Evolutionary conservation across 1,140 invertebrate species (phyloP).

Genomic region (Pogonognathellus flavescens): DNA sequence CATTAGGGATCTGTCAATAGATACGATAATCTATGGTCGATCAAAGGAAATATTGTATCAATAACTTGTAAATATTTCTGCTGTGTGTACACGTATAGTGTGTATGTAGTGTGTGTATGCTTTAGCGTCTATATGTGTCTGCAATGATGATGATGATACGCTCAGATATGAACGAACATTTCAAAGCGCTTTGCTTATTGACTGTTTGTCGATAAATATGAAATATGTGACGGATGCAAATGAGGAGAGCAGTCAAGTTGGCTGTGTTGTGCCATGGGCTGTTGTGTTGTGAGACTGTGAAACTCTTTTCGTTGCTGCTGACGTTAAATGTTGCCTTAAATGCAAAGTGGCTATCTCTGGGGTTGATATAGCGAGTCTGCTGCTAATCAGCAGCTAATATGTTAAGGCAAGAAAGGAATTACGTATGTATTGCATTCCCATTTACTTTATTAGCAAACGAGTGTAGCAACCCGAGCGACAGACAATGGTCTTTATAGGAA

Average conservation of each 20-base stretch:
- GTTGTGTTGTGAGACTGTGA: no score
- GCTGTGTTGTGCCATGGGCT: background rate
- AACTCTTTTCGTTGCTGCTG: no score
- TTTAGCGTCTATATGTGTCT: background rate
- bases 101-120: background rate
- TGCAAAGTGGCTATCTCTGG: no score
- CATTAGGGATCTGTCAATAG: conserved; percentile 49
- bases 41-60: conserved; percentile 28
- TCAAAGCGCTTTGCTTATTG: conserved; percentile 34
- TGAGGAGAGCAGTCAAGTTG: conserved; percentile 20
- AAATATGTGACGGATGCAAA: conserved; percentile 40
- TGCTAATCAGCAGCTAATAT: conserved; percentile 45
- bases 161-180: conserved; percentile 4
- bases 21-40: conserved; percentile 30
- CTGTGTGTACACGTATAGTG: background rate
- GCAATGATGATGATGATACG: background rate
- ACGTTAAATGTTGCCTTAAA: no score
- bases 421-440: background rate
- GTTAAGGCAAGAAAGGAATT: conserved; percentile 40
- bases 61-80: conserved; percentile 31
- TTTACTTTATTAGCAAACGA: conserved; percentile 33
- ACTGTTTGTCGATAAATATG: conserved; percentile 47
- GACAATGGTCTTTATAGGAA: conserved; percentile 40
- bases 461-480: background rate
- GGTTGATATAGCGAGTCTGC: background rate